phyloP scores from a whole-genome alignment of 2,888 invertebrate species.

The Zygothrica quintamaculata region DNA sequence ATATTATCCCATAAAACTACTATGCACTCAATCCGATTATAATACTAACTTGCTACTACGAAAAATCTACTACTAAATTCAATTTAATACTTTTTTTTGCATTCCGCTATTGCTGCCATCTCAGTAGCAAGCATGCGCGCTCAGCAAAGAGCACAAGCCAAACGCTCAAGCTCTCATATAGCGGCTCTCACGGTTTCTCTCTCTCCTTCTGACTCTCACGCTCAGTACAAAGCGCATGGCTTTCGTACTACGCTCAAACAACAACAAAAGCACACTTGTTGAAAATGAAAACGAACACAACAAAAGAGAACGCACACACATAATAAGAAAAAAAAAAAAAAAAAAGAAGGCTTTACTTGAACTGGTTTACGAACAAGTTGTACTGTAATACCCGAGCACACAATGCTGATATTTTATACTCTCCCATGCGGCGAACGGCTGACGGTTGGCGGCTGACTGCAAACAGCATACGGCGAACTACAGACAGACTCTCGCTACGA shows the following conservation, averaged over 20 bases:
- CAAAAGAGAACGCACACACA: conserved; percentile 38
- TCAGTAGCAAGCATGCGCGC: conserved; percentile 68
- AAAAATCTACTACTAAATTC: conserved; percentile 59
- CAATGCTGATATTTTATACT: conserved; percentile 36
- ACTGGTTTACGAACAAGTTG: conserved; percentile 60
- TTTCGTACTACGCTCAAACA: conserved; percentile 52
- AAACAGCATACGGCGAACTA: conserved; percentile 11
- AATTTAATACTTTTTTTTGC: conserved; percentile 53
- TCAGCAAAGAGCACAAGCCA: conserved; percentile 61
- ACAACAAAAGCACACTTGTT: conserved; percentile 82
- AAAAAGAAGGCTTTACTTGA: conserved; percentile 44
- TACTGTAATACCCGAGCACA: conserved; percentile 7
- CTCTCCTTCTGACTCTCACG: conserved; percentile 15
- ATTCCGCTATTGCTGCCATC: conserved; percentile 23
- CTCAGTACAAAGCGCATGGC: conserved; percentile 59
- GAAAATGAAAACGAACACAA: conserved; percentile 76
- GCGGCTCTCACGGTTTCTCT: too few relatives aligned
- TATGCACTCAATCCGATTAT: conserved; percentile 5
- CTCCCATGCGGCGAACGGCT: conserved; percentile 20
- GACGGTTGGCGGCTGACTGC: too few relatives aligned
- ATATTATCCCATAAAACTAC: conserved; percentile 13
- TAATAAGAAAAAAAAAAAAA: too few relatives aligned
- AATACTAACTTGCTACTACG: conserved; percentile 1
- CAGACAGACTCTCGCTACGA: conserved; percentile 36
- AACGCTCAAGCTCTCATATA: conserved; percentile 11